Evolutionary conservation across 2,113 vertebrate genomes (phyloP).

Genomic region (Melanocharis versteri): DNA sequence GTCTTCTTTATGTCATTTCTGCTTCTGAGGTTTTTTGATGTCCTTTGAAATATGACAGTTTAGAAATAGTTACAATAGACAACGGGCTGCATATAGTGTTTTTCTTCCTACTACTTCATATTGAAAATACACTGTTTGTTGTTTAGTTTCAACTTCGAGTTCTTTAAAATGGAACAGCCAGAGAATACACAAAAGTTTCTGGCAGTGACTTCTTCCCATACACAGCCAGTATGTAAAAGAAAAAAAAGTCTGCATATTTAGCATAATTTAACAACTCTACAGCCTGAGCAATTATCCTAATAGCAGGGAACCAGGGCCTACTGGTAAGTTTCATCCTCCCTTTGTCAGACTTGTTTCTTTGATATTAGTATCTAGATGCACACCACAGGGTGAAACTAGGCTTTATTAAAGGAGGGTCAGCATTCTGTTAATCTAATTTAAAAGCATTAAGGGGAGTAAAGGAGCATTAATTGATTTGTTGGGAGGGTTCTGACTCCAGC

Average conservation of each 20-base stretch:
- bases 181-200: neutral
- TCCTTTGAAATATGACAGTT: neutral
- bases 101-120: neutral
- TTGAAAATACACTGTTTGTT: neutral
- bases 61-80: neutral
- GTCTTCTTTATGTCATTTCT: neutral
- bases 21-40: neutral
- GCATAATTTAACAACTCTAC: slow-evolving; percentile 48
- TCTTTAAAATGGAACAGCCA: neutral
- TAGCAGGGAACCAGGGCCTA: slow-evolving; percentile 37
- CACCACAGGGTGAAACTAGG: neutral
- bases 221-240: neutral
- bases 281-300: slow-evolving; percentile 45
- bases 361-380: slow-evolving; percentile 61
- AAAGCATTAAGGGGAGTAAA: slow-evolving; percentile 49
- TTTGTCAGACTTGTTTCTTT: slow-evolving; percentile 58
- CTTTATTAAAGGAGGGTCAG: slow-evolving; percentile 56
- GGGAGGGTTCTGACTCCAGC: slow-evolving; percentile 26
- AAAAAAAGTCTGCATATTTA: neutral
- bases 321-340: slow-evolving; percentile 47
- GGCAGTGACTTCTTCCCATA: neutral
- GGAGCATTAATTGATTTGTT: slow-evolving; percentile 56
- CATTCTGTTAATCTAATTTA: slow-evolving; percentile 61
- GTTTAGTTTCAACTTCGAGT: neutral
- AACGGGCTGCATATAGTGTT: neutral